phyloP scores from a whole-genome alignment of 2,797 vertebrate species.

The Columba guinea region DNA sequence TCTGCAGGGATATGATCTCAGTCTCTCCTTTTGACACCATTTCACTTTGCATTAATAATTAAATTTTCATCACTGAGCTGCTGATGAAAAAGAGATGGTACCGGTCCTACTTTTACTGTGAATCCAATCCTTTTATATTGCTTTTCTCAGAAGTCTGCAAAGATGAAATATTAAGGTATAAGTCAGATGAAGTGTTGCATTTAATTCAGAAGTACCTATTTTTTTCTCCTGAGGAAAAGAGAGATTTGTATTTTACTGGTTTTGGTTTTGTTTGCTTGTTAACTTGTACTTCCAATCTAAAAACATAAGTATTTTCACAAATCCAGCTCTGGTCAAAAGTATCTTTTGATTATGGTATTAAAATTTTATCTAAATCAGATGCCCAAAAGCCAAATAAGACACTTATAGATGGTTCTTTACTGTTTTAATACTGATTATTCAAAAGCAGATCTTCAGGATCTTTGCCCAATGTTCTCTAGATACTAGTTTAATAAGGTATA shows the following conservation, averaged over 20 bases:
- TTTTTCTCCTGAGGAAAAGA: not conserved
- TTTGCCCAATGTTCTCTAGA: not conserved
- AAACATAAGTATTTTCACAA: not conserved
- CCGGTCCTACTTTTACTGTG: not conserved
- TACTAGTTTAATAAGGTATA: not conserved
- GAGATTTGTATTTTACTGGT: not conserved
- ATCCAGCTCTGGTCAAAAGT: not conserved
- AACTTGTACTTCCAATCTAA: not conserved
- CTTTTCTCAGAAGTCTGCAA: not conserved
- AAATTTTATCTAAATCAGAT: not conserved
- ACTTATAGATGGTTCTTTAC: not conserved
- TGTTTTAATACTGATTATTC: not conserved
- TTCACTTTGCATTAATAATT: conserved; percentile 56
- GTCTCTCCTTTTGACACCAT: conserved; percentile 40
- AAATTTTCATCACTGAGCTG: conserved; percentile 23
- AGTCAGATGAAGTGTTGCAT: not conserved
- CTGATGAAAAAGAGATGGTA: not conserved
- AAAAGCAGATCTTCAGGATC: not conserved
- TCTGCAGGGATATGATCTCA: conserved; percentile 1
- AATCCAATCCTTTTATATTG: not conserved
- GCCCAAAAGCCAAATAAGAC: not conserved
- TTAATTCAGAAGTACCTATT: not conserved
- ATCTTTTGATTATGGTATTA: not conserved
- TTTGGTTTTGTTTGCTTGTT: not conserved
- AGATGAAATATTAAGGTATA: not conserved